A percentile compares a stretch with the other conserved stretches of the same genome.
Conservation (phyloP, 1,140 invertebrate genomes). For the Orchesella cincta region DNA sequence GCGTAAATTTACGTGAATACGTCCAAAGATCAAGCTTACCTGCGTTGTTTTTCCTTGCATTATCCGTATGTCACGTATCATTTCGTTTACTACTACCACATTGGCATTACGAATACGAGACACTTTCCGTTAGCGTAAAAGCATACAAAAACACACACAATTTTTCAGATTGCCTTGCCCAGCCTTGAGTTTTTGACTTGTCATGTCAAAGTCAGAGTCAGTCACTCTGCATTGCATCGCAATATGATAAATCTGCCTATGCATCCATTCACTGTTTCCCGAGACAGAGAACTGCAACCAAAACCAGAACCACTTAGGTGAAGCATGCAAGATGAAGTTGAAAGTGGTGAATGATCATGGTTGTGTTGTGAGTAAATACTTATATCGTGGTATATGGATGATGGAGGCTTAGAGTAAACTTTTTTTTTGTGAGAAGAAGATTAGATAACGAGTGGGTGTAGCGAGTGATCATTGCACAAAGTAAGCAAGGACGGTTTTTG, state of each 20-base stretch:
- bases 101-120: no score
- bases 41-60: no score
- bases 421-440: background rate
- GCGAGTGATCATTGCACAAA: background rate
- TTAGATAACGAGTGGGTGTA: slow-evolving; percentile 28
- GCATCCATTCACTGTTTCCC: background rate
- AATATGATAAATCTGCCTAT: background rate
- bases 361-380: background rate
- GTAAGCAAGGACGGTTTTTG: background rate
- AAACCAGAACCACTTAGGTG: background rate
- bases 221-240: background rate
- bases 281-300: background rate
- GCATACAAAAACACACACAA: background rate
- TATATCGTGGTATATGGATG: background rate
- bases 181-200: slow-evolving; percentile 12
- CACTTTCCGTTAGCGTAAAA: background rate
- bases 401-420: background rate
- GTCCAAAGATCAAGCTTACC: no score
- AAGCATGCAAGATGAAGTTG: background rate
- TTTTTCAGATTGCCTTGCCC: slow-evolving; percentile 7
- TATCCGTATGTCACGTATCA: no score
- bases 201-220: slow-evolving; percentile 17
- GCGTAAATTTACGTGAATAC: no score
- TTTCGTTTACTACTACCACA: no score
- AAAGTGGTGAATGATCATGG: background rate